Base-by-base conservation (phyloP, 1,140 invertebrate genomes). In the Megalonaias nervosa region DNA sequence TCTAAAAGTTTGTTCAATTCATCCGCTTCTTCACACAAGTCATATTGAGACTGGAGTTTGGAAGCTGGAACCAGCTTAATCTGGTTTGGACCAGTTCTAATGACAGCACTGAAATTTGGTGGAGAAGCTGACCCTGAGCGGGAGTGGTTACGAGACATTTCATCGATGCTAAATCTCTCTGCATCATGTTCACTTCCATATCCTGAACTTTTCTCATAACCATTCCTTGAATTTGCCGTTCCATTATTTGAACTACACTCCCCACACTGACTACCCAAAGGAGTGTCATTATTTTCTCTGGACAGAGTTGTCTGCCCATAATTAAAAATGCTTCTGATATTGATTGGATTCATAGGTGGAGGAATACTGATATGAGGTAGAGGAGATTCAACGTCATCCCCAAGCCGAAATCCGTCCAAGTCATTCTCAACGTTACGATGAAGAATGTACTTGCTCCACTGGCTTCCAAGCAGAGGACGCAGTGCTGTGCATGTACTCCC, bases 121-220 rank as follows among this genome's bases (percentile, higher is more conserved):
- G 87, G 87, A 12, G 87, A 87, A 3, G 82, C 58, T 6, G 87
- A 86, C 16, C 81, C 84, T 21, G 88, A 88, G 26, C 83, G 74
- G 15, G 88, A 88, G 48, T 83, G 77, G 58, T 80, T 83, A 9
- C 80, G 71, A 2, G 86, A 86, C n/a, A 79, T 69, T 16, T 86
- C 85, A 13, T 88, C 88, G 56, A 84, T 83, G 72, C 86, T 89
- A 60, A 84, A 84, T 55, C 84, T 72, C 65, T 88, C 88, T 21
- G 77, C 82, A 67, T 89, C 88, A 75, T 88, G 88, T 69, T 89
- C 88, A 81, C 88, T 89, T 17, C 86, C 88, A 73, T 89, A 89
- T 6, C 88, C 88, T 19, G 88, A 89, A 76, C 87, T 89, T 71
- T 89, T 89, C 67, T 89, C 87, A 59, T 84, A 87, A 17, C 84